phyloP scores from a whole-genome alignment of 2,888 invertebrate species.

The Formica aserva region DNA sequence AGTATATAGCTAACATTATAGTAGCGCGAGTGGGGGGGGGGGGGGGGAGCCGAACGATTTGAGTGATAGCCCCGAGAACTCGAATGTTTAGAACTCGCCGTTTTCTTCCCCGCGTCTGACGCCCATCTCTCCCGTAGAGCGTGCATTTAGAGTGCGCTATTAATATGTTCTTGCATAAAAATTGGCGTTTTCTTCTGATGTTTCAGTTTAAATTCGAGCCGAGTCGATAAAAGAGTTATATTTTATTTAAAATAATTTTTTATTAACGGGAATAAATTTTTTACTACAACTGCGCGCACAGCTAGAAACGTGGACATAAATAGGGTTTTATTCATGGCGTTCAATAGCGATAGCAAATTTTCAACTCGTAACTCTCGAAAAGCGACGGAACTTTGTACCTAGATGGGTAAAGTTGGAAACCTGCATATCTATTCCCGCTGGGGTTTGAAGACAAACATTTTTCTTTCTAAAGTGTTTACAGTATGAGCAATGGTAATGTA shows the following conservation, averaged over 20 bases:
- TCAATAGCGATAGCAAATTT: constrained; percentile 46
- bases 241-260: constrained; percentile 2
- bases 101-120: neutral
- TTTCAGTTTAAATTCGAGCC: neutral
- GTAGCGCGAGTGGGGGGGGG: neutral
- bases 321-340: constrained; percentile 35
- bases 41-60: constrained; percentile 8
- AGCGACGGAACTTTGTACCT: constrained; percentile 44
- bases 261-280: constrained; percentile 28
- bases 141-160: constrained; percentile 39
- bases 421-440: constrained; percentile 40
- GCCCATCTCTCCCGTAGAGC: neutral
- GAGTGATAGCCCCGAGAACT: constrained; percentile 42
- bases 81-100: constrained; percentile 28
- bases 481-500: constrained; percentile 4
- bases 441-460: constrained; percentile 49
- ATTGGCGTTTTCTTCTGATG: neutral
- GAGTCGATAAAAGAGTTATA: neutral
- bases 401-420: constrained; percentile 49
- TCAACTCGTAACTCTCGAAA: constrained; percentile 43
- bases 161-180: constrained; percentile 23
- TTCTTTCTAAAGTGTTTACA: constrained; percentile 44
- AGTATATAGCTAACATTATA: constrained; percentile 3
- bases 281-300: constrained; percentile 4
- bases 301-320: constrained; percentile 23